Percentiles rank a stretch among this genome's conserved stretches.
These are phyloP conservation scores for Myzus persicae DNA, from an alignment of 1,140 invertebrate species.

Conservation along the genomic window DNA sequence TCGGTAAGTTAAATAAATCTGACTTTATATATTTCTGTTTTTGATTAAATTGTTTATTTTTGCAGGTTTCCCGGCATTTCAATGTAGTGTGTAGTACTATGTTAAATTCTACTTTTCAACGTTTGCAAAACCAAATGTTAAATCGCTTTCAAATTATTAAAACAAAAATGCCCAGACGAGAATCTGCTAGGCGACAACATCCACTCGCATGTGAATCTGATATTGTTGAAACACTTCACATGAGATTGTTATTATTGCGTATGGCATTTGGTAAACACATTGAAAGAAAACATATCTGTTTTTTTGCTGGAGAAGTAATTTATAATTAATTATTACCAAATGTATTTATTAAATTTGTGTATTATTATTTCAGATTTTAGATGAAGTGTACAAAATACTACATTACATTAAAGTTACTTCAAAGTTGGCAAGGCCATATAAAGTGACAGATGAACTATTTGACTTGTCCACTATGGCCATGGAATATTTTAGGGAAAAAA, in stretches of 20 bases:
- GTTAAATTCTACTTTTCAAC: constrained; percentile 82
- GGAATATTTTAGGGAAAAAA: constrained; percentile 91
- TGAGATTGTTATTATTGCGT: constrained; percentile 84
- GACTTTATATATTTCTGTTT: not conserved
- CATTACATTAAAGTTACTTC: constrained; percentile 83
- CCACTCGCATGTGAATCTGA: constrained; percentile 85
- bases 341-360: constrained; percentile 43
- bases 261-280: constrained; percentile 93
- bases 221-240: constrained; percentile 87
- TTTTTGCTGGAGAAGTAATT: constrained; percentile 86
- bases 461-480: constrained; percentile 91
- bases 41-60: not conserved
- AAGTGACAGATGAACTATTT: constrained; percentile 90
- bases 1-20: constrained; percentile 71
- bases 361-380: constrained; percentile 68
- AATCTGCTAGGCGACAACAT: constrained; percentile 84
- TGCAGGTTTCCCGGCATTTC: constrained; percentile 67
- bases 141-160: constrained; percentile 80
- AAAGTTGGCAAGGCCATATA: constrained; percentile 81
- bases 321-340: not conserved
- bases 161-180: constrained; percentile 86
- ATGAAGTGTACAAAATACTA: constrained; percentile 82
- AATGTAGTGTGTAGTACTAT: constrained; percentile 79
- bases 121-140: constrained; percentile 80
- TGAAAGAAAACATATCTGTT: constrained; percentile 87